Evolutionary conservation across 2,113 vertebrate genomes (phyloP).

Genomic region (Scophthalmus maximus): DNA sequence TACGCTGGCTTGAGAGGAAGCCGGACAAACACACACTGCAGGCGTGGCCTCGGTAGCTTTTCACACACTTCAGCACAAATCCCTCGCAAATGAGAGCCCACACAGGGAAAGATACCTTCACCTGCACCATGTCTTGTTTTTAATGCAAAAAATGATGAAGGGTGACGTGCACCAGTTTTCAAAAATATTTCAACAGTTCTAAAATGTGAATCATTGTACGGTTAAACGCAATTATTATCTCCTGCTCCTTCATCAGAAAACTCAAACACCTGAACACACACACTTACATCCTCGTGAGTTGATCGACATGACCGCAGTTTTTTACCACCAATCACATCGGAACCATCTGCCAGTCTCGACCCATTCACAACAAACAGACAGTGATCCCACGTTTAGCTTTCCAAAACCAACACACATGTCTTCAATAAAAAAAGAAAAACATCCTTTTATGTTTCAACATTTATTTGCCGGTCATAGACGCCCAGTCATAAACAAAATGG

Average conservation of each 20-base stretch:
- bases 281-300: neutral
- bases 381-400: neutral
- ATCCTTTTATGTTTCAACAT: constrained; percentile 45
- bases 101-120: neutral
- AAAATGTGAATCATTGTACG: too few species aligned
- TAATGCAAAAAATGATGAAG: neutral
- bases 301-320: constrained; percentile 1
- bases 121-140: constrained; percentile 1
- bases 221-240: neutral
- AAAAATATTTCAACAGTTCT: neutral
- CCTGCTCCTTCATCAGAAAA: neutral
- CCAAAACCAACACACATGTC: constrained; percentile 40
- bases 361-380: constrained; percentile 37
- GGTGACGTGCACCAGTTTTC: neutral
- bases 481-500: constrained; percentile 60
- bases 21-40: constrained; percentile 25
- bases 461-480: constrained; percentile 45
- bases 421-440: constrained; percentile 29
- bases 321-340: constrained; percentile 16
- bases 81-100: neutral
- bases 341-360: constrained; percentile 21
- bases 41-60: neutral
- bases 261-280: constrained; percentile 5
- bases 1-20: constrained; percentile 12
- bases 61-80: constrained; percentile 39